These are phyloP conservation scores for Halcyon malimbica DNA, from an alignment of 2,113 vertebrate genomes.

Conservation along the genomic window DNA sequence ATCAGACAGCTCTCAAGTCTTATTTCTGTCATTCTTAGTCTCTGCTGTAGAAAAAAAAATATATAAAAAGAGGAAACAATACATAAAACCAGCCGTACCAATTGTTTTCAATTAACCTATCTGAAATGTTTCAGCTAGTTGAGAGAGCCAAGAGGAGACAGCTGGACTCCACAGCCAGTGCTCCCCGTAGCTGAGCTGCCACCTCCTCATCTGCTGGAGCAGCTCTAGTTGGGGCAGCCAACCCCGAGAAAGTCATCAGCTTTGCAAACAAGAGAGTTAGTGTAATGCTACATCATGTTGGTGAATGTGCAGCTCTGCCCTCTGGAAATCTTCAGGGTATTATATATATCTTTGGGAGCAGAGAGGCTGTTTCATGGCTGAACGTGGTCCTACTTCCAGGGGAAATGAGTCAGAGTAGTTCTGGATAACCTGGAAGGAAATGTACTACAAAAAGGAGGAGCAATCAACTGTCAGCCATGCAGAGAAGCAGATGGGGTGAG, in stretches of 20 bases:
- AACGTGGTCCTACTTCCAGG: not conserved
- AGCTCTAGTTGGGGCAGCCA: not conserved
- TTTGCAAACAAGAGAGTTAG: not conserved
- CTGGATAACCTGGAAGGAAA: not conserved
- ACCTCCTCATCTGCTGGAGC: not conserved
- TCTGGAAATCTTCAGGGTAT: not conserved
- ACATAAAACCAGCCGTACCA: not conserved
- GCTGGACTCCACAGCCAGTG: not conserved
- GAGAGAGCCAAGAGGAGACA: not conserved
- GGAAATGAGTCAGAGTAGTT: not conserved
- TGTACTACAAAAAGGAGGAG: not conserved
- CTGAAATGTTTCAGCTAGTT: not conserved
- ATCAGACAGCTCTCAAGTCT: not conserved
- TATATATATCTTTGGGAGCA: not conserved
- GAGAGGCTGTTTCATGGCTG: not conserved
- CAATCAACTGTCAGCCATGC: not conserved
- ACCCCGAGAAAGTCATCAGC: not conserved
- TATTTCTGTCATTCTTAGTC: not conserved
- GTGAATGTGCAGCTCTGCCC: not conserved
- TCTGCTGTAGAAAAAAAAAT: not conserved
- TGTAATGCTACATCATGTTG: rapidly evolving
- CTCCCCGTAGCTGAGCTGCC: not conserved
- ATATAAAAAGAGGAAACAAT: rapidly evolving
- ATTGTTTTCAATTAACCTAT: not conserved
- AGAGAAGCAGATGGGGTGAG: not conserved